A percentile compares a stretch with the other conserved stretches of the same genome.
These are phyloP conservation scores for Hestina assimilis DNA, from an alignment of 1,140 invertebrate species.

Conservation along the genomic window DNA sequence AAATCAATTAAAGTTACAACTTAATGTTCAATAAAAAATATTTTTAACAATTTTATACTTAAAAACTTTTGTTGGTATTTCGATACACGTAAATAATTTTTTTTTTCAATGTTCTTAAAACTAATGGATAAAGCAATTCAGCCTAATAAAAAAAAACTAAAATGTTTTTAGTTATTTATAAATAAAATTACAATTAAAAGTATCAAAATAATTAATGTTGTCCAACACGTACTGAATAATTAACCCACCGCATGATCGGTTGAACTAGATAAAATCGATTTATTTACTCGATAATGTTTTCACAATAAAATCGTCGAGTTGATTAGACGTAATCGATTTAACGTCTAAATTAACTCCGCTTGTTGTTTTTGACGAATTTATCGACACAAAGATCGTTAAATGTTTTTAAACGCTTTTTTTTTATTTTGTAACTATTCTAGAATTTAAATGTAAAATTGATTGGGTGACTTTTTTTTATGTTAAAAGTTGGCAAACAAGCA, in stretches of 20 bases:
- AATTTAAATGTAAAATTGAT: not conserved
- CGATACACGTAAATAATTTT: no score
- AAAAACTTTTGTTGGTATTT: no score
- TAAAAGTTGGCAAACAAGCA: no score
- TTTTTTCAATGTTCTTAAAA: no score
- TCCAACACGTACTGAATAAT: not conserved
- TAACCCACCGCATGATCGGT: not conserved
- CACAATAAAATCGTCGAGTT: constrained; percentile 27
- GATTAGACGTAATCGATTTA: constrained; percentile 21
- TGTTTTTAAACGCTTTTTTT: not conserved
- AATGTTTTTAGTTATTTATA: no score
- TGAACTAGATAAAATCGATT: constrained; percentile 1
- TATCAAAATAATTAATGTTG: not conserved
- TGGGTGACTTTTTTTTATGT: no score
- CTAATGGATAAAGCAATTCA: no score
- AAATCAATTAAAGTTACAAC: not conserved
- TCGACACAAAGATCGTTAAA: constrained; percentile 2
- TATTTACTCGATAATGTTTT: constrained; percentile 13
- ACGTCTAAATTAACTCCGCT: constrained; percentile 31
- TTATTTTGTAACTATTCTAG: not conserved
- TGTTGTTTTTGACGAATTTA: constrained; percentile 31
- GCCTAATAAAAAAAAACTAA: no score
- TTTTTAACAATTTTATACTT: no score
- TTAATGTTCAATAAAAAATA: constrained; percentile 1
- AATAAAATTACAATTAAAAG: no score